Evolutionary conservation across 2,888 invertebrate species (phyloP), one percentile per base, ranked within the genome.

Genomic region (Sipunculus nudus): DNA sequence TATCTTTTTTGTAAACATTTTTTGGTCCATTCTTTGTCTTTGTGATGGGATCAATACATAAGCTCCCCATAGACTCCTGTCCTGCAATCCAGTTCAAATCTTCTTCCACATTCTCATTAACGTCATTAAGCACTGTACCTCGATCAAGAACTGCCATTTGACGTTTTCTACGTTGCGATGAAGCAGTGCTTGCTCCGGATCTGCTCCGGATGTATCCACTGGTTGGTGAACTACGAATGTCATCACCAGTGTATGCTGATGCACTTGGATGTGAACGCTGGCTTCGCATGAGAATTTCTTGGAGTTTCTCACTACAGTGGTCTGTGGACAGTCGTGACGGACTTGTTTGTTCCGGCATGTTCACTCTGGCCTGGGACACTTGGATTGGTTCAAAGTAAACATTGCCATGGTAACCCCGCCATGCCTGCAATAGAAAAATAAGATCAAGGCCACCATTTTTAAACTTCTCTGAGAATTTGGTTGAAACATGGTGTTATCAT

Each of bases 381-480:
- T 67, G 56, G 48, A 82, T 78, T 23, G 82, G 82, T 53, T 80
- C 76, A 69, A 82, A 82, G 62, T 82, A 82, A 8, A 82, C 74
- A 61, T 82, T 80, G 25, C 82, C 82, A 68, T 78, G 69, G 69
- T 80, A 82, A 38, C 82, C 82, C 53, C 76, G 65, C 82, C 82
- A 82, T 21, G 78, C 82, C 82, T 82, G 70, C 21, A 73, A 71
- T n/a, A 47, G 25, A 53, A 39, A 25, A 39, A 31, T 47, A n/a
- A 21, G n/a, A 23, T 23, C 26, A 25, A 19, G 5, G 26, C 26
- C 26, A 16, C 19, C 26, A 23, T 45, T n/a, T n/a, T n/a, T n/a
- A n/a, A n/a, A n/a, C n/a, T n/a, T n/a, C n/a, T n/a, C n/a, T n/a
- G n/a, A n/a, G 13, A 8, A 43, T 29, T 23, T 23, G 6, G 23